Conservation (phyloP, 1,140 invertebrate species). For the Drosophila parvula region DNA sequence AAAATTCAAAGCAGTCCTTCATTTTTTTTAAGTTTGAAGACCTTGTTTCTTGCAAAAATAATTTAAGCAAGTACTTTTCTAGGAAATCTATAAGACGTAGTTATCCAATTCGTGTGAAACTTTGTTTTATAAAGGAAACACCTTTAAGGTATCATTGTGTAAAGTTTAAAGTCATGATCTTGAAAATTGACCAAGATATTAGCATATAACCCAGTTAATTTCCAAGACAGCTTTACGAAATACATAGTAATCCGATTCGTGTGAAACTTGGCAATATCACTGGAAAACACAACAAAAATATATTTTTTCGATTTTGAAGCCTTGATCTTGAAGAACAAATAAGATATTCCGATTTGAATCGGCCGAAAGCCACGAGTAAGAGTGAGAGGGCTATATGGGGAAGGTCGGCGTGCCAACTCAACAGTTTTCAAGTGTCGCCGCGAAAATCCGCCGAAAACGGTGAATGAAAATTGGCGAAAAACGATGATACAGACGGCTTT, state of each 20-base stretch:
- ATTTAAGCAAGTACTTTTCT: neutral
- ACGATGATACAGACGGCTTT: neutral
- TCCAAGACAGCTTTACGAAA: neutral
- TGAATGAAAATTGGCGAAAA: conserved; percentile 32
- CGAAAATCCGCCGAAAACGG: neutral
- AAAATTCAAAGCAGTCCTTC: neutral
- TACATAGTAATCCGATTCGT: neutral
- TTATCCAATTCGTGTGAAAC: neutral
- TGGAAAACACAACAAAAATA: neutral
- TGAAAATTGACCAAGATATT: neutral
- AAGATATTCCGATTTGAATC: neutral
- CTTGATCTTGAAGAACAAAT: neutral
- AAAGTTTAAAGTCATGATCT: neutral
- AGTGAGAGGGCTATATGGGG: conserved; percentile 32
- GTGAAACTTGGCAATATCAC: neutral
- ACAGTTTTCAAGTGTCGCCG: conserved; percentile 51
- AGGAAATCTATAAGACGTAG: neutral
- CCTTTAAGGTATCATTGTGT: no score
- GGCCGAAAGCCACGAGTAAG: conserved; percentile 21
- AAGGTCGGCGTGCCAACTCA: conserved; percentile 60
- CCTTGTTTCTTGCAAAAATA: neutral
- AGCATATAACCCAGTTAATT: neutral
- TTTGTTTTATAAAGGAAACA: neutral
- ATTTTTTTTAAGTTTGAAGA: neutral
- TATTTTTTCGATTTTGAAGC: neutral